Evolutionary conservation across 2,888 invertebrate species (phyloP).

Genomic region (Alloplasta piceator): DNA sequence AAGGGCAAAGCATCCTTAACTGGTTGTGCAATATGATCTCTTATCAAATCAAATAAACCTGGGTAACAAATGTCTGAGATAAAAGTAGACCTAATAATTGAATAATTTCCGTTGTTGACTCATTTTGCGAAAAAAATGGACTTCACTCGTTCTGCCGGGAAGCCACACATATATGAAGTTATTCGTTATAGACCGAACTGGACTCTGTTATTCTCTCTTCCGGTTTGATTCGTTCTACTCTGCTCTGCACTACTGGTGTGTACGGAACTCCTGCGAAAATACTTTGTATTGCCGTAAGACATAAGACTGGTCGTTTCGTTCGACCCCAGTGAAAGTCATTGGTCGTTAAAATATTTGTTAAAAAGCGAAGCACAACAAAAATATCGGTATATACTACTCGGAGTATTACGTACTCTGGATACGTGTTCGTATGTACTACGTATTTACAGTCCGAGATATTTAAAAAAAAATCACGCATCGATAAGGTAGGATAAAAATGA

Average conservation of each 20-base stretch:
- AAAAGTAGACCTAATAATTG: too few relatives aligned
- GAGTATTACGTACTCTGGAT: conserved; percentile 31
- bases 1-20: too few relatives aligned
- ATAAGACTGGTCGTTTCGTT: conserved; percentile 19
- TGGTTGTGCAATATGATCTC: too few relatives aligned
- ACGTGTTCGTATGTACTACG: conserved; percentile 34
- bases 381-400: conserved; percentile 1
- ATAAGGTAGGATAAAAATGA: conserved; percentile 8
- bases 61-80: too few relatives aligned
- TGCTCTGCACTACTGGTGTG: neutral
- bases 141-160: too few relatives aligned
- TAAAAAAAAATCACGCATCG: conserved; percentile 7
- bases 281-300: conserved; percentile 40
- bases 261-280: neutral
- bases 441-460: conserved; percentile 22
- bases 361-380: neutral
- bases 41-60: too few relatives aligned
- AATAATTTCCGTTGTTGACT: too few relatives aligned
- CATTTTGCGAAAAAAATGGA: too few relatives aligned
- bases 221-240: conserved; percentile 44
- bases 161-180: too few relatives aligned
- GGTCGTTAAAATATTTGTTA: conserved; percentile 33
- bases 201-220: conserved; percentile 36
- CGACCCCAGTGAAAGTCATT: conserved; percentile 61
- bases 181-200: neutral